Evolutionary conservation across 2,888 invertebrate genomes (phyloP).

Genomic region (Rotaria socialis): DNA sequence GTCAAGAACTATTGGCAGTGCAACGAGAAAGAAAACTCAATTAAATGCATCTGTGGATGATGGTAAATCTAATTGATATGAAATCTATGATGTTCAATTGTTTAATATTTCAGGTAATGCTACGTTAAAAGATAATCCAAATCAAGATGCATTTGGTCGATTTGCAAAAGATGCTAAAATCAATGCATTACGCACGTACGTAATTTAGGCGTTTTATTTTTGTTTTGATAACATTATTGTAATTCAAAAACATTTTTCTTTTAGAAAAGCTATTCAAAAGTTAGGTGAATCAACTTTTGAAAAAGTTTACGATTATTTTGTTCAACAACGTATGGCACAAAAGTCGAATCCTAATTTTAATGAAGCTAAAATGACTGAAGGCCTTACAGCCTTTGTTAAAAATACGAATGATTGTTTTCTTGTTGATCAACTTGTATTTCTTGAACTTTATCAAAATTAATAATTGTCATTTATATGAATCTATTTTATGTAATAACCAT

Average conservation of each 20-base stretch:
- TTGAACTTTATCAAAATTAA: conserved; percentile 49
- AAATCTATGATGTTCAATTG: not conserved
- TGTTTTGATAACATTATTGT: not conserved
- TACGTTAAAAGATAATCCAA: conserved; percentile 53
- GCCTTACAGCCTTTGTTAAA: conserved; percentile 52
- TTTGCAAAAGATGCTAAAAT: conserved; percentile 55
- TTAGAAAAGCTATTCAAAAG: conserved; percentile 46
- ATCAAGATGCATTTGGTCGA: conserved; percentile 56
- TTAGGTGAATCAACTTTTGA: conserved; percentile 54
- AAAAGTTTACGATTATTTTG: conserved; percentile 54
- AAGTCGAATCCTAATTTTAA: conserved; percentile 49
- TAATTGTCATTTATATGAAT: no score
- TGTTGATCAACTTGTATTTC: conserved; percentile 58
- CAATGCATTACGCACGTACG: conserved; percentile 55
- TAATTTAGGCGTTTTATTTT: not conserved
- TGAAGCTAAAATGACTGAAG: conserved; percentile 54
- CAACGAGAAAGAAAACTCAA: not conserved
- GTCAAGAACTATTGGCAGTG: not conserved
- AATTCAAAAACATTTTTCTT: conserved; percentile 47
- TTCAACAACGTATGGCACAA: conserved; percentile 51
- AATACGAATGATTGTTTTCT: conserved; percentile 57
- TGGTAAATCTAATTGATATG: not conserved
- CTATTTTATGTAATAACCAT: not conserved
- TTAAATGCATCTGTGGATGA: not conserved
- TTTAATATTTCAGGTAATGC: not conserved